phyloP scores from a whole-genome alignment of 30 jellyfish, hydroid and myxozoan genomes.

The Sanderia malayensis region DNA sequence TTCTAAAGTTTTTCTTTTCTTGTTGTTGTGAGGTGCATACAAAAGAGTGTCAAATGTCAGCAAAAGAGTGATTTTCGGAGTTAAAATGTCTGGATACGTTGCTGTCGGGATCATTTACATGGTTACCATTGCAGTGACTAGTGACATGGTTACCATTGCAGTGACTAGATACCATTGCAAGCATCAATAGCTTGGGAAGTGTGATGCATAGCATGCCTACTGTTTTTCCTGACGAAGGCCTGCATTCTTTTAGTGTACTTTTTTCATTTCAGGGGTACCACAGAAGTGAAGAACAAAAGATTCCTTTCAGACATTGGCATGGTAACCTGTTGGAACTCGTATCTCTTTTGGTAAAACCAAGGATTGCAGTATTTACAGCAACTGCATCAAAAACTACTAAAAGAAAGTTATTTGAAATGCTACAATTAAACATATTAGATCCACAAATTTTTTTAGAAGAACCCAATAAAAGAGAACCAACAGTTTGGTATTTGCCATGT shows the following conservation, averaged over 20 bases:
- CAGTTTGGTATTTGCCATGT: neutral
- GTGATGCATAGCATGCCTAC: too few relatives aligned
- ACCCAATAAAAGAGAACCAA: conserved; percentile 9
- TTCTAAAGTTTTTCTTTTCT: neutral
- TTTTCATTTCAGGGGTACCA: neutral
- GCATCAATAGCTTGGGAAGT: too few relatives aligned
- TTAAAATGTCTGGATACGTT: too few relatives aligned
- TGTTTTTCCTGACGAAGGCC: too few relatives aligned
- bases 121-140: too few relatives aligned
- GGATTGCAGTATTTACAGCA: conserved; percentile 35
- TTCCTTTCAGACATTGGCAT: neutral
- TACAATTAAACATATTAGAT: neutral
- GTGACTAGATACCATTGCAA: too few relatives aligned
- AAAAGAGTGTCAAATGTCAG: too few relatives aligned
- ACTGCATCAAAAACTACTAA: conserved; percentile 24
- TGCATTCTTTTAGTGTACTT: too few relatives aligned
- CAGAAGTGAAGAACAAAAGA: neutral
- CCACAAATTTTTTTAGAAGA: conserved; percentile 14
- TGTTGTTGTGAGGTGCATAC: neutral
- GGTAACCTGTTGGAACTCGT: neutral
- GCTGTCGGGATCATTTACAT: too few relatives aligned
- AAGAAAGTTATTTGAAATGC: conserved; percentile 1
- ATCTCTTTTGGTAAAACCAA: neutral
- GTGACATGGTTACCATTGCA: too few relatives aligned
- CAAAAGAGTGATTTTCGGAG: too few relatives aligned